Evolutionary conservation across 2,888 invertebrate species (phyloP).

Genomic region (Xestia sexstrigata): DNA sequence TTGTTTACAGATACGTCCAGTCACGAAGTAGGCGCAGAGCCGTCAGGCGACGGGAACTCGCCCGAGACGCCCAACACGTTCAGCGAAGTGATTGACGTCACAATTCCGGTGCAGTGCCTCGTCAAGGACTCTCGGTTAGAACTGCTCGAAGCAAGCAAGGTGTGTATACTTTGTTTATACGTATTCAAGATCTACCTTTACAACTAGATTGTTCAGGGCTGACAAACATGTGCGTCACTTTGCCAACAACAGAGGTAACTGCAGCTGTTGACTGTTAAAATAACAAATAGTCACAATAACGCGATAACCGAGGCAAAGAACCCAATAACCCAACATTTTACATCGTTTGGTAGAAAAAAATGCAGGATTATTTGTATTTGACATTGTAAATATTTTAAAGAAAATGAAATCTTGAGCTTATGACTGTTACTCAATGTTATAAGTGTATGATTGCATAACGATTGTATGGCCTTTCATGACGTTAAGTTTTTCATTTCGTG

Average conservation of each 20-base stretch:
- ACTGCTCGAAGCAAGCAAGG: slow-evolving; percentile 96
- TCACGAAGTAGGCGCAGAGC: slow-evolving; percentile 78
- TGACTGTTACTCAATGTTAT: neutral
- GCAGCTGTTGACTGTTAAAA: neutral
- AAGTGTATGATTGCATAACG: neutral
- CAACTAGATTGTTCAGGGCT: neutral
- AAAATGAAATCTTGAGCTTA: neutral
- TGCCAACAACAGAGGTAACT: neutral
- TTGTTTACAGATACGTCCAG: slow-evolving; percentile 73
- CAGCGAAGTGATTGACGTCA: slow-evolving; percentile 95
- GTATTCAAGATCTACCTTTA: slow-evolving; percentile 1
- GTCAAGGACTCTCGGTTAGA: slow-evolving; percentile 97
- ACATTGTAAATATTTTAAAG: too few species aligned
- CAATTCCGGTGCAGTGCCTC: slow-evolving; percentile 98
- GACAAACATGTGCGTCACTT: neutral
- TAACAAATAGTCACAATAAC: too few species aligned
- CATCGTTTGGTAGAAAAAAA: too few species aligned
- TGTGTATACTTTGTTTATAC: slow-evolving; percentile 75
- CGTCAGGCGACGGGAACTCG: slow-evolving; percentile 76
- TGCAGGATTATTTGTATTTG: too few species aligned
- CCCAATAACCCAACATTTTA: too few species aligned
- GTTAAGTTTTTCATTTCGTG: neutral
- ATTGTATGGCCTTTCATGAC: neutral
- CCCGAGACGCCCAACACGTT: slow-evolving; percentile 74
- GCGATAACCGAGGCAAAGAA: too few species aligned